Evolutionary conservation across 2,888 invertebrate species (phyloP).

Genomic region (Tubiluchus corallicola): DNA sequence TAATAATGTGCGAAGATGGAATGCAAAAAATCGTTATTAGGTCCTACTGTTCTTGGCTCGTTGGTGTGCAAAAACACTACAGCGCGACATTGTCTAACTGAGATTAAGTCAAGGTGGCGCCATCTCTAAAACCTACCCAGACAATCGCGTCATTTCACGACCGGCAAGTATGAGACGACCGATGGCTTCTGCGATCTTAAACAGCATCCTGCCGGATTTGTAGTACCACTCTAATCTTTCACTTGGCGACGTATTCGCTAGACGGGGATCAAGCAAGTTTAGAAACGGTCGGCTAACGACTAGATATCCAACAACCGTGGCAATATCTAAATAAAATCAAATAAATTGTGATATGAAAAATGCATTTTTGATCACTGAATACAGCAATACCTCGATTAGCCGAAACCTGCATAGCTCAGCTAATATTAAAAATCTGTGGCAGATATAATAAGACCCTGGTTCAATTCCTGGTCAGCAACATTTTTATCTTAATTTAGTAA

Average conservation of each 20-base stretch:
- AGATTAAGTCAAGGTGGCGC: too few relatives aligned
- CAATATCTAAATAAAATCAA: slow-evolving; percentile 45
- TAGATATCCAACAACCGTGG: slow-evolving; percentile 87
- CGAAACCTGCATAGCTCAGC: not conserved
- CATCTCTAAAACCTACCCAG: slow-evolving; percentile 49
- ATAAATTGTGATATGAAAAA: slow-evolving; percentile 8
- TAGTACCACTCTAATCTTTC: slow-evolving; percentile 79
- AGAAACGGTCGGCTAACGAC: slow-evolving; percentile 89
- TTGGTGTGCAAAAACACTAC: too few relatives aligned
- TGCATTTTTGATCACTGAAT: slow-evolving; percentile 5
- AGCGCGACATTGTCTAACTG: too few relatives aligned
- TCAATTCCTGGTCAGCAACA: too few relatives aligned
- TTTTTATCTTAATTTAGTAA: too few relatives aligned
- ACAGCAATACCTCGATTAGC: slow-evolving; percentile 6
- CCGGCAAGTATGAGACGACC: slow-evolving; percentile 86
- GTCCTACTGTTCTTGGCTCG: too few relatives aligned
- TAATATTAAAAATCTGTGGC: slow-evolving; percentile 4
- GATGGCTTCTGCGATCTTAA: slow-evolving; percentile 90
- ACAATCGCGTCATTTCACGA: slow-evolving; percentile 74
- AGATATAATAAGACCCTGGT: too few relatives aligned
- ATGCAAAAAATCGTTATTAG: too few relatives aligned
- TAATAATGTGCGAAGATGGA: too few relatives aligned
- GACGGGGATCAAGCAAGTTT: slow-evolving; percentile 43
- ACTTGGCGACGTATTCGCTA: slow-evolving; percentile 44
- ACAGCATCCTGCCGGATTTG: slow-evolving; percentile 84